Evolutionary conservation across 2,113 vertebrate species (phyloP), one percentile per base, ranked within the genome.

Genomic region (Phocoena phocoena): DNA sequence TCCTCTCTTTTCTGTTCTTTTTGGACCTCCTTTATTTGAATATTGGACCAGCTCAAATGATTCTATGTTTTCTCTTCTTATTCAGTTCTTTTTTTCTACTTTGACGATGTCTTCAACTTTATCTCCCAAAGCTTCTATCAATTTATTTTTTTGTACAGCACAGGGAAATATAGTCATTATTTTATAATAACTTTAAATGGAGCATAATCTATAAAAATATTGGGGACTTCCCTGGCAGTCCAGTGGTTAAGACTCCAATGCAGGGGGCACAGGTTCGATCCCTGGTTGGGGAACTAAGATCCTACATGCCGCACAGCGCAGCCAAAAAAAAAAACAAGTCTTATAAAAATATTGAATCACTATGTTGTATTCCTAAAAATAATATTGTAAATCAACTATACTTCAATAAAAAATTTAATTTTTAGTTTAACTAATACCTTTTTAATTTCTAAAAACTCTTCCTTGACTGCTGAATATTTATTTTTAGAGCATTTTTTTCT

Each of bases 1-100:
- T 93, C 71, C 31, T 76, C 11, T 74, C 36, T 83, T 41, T 73
- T 38, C 31, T 74, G 13, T 82, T 71, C n/a, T 74, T 94, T 89
- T 67, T 41, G 15, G 44, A 83, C 44, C 28, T 65, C 67, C 20
- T 71, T 63, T 47, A 88, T 62, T 44, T 55, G 36, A 82, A 81
- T 26, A 44, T 74, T 26, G 7, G 14, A 53, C 20, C 67, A 2
- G 5, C 10, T 74, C 25, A 73, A 73, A 89, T 82, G 20, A 47
- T n/a, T 36, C 31, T 67, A 76, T 17, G 58, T 80, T 80, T 70
- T 77, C 50, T 80, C 33, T 77, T 82, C 25, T 71, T 50, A 55
- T 65, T 89, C 36, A n/a, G n/a, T 8, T 65, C 23, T 79, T 74
- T 80, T 62, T 28, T 28, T 18, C 73, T 55, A 47, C 23, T 93